These are phyloP conservation scores for Maniola jurtina DNA, from an alignment of 1,140 invertebrate species.

Conservation along the genomic window DNA sequence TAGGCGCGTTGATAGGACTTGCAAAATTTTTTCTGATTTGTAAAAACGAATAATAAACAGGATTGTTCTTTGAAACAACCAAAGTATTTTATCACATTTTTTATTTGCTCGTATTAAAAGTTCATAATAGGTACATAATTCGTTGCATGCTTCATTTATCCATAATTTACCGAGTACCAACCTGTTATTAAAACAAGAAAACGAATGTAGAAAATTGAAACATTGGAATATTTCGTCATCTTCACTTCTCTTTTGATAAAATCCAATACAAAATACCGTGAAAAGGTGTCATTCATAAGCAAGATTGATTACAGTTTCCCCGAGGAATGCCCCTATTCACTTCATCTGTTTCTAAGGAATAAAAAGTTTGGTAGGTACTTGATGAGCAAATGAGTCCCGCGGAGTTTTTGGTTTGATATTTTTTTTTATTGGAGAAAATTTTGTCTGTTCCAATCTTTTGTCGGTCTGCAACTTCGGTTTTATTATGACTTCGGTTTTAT, in stretches of 20 bases:
- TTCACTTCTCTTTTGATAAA: background rate
- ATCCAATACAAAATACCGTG: background rate
- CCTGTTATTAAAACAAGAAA: background rate
- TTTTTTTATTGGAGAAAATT: background rate
- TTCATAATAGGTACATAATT: too few relatives aligned
- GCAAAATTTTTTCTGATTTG: background rate
- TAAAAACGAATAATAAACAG: background rate
- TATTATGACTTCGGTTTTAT: background rate
- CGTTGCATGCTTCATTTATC: background rate
- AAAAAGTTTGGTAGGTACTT: background rate
- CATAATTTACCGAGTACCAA: background rate
- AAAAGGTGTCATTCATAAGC: constrained; percentile 13
- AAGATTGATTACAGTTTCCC: constrained; percentile 9
- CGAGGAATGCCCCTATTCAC: constrained; percentile 1
- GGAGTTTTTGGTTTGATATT: background rate
- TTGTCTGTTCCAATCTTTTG: background rate
- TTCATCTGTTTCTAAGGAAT: constrained; percentile 8
- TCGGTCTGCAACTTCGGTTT: background rate
- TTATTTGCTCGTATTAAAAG: too few relatives aligned
- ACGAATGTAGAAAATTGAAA: background rate
- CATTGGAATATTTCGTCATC: background rate
- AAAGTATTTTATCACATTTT: too few relatives aligned
- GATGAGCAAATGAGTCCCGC: constrained; percentile 5
- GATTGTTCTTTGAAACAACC: background rate
- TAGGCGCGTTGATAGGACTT: background rate